Evolutionary conservation across 2,113 vertebrate genomes (phyloP).

Genomic region (Syngnathus typhle): DNA sequence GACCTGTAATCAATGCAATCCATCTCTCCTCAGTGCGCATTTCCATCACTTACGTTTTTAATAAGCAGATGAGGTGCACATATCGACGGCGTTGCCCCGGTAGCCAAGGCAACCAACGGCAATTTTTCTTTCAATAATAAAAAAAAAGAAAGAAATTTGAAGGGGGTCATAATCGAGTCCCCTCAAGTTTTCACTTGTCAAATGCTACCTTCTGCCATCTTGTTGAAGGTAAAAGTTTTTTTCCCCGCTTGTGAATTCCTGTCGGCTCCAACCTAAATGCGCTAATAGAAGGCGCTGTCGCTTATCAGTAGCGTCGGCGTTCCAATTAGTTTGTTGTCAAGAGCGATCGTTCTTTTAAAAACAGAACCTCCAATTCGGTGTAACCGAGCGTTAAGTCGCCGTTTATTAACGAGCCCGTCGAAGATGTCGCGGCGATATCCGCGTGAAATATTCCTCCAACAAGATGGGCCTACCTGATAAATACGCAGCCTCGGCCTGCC

Average conservation of each 20-base stretch:
- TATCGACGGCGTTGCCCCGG: slow-evolving; percentile 18
- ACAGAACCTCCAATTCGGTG: slow-evolving; percentile 47
- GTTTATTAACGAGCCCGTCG: slow-evolving; percentile 8
- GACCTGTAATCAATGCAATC: not conserved
- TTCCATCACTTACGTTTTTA: slow-evolving; percentile 39
- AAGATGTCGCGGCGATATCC: slow-evolving; percentile 29
- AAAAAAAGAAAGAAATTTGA: too few relatives aligned
- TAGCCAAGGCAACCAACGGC: not conserved
- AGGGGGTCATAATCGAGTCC: too few relatives aligned
- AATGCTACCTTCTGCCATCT: too few relatives aligned
- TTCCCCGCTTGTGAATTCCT: not conserved
- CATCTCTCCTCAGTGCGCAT: slow-evolving; percentile 14
- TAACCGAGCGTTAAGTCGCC: slow-evolving; percentile 27
- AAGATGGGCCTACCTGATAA: slow-evolving; percentile 23
- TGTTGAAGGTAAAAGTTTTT: not conserved
- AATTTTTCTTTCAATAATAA: too few relatives aligned
- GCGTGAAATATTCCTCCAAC: slow-evolving; percentile 35
- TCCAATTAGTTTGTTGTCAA: slow-evolving; percentile 50
- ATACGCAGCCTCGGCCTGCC: slow-evolving; percentile 7
- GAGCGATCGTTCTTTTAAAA: not conserved
- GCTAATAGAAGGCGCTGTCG: not conserved
- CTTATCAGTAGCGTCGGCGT: slow-evolving; percentile 38
- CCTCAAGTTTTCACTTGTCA: not conserved
- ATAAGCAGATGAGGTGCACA: slow-evolving; percentile 35
- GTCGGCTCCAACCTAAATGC: not conserved